Evolutionary conservation across 53 echinoderm and acorn worm genomes (phyloP).

Genomic region (Paracentrotus lividus): DNA sequence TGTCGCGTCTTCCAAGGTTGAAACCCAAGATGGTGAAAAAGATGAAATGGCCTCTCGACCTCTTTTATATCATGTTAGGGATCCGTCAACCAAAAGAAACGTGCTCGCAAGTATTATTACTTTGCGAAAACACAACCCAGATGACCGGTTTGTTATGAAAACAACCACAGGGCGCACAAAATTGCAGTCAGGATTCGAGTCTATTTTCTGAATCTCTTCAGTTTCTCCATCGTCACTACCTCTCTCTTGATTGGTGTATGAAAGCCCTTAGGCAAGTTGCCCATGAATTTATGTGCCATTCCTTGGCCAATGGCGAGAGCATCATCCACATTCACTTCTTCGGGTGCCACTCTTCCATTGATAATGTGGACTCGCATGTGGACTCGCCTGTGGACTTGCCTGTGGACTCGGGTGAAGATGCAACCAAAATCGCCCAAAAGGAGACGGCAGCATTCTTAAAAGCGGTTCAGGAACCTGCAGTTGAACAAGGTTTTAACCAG

Average conservation of each 20-base stretch:
- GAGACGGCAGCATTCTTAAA: constrained; percentile 27
- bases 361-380: constrained; percentile 30
- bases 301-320: constrained; percentile 49
- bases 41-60: too few relatives aligned
- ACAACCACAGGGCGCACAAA: too few relatives aligned
- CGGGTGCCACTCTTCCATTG: constrained; percentile 49
- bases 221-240: constrained; percentile 29
- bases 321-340: constrained; percentile 54
- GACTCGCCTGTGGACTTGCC: too few relatives aligned
- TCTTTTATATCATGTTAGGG: too few relatives aligned
- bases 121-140: too few relatives aligned
- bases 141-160: too few relatives aligned
- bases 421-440: constrained; percentile 21
- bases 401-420: constrained; percentile 36
- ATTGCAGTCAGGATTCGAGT: too few relatives aligned
- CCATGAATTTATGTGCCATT: constrained; percentile 50
- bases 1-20: too few relatives aligned
- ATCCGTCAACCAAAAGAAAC: too few relatives aligned
- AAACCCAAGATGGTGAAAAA: too few relatives aligned
- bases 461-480: constrained; percentile 56
- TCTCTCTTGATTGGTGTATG: constrained; percentile 42
- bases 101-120: too few relatives aligned
- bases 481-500: constrained; percentile 56
- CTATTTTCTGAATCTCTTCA: constrained; percentile 11
- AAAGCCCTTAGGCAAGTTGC: constrained; percentile 46